A percentile compares a stretch with the other conserved stretches of the same genome.
Conservation (phyloP, 2,888 invertebrate genomes). For the Agonopterix arenella region DNA sequence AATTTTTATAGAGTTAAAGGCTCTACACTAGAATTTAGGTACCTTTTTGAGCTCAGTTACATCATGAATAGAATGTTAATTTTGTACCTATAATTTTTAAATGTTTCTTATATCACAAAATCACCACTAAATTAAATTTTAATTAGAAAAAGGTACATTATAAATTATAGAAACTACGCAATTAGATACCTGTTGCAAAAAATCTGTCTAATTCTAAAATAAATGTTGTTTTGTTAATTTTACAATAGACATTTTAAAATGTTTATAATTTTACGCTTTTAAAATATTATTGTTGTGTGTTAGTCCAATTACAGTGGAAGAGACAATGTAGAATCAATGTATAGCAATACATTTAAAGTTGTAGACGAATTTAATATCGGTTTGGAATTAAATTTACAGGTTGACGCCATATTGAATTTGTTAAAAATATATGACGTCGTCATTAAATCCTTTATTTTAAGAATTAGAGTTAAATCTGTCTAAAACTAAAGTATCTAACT, state of each 20-base stretch:
- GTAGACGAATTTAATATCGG: conserved; percentile 57
- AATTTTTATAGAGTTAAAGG: background rate
- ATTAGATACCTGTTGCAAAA: background rate
- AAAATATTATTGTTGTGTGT: conserved; percentile 19
- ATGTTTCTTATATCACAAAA: background rate
- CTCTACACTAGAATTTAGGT: no score
- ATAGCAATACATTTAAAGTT: conserved; percentile 52
- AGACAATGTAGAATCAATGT: conserved; percentile 51
- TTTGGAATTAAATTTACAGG: conserved; percentile 30
- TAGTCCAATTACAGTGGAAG: conserved; percentile 25
- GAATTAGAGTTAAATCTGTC: no score
- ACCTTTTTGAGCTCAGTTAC: no score
- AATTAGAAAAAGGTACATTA: background rate
- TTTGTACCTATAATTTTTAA: no score
- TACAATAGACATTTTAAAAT: background rate
- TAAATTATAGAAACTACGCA: background rate
- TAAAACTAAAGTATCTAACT: no score
- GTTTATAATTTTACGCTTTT: background rate
- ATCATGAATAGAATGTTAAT: no score
- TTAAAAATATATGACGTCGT: no score
- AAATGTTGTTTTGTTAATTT: background rate
- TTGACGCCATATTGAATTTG: no score
- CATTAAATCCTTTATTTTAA: no score
- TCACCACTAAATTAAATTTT: background rate
- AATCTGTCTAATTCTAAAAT: background rate